Evolutionary conservation across 1,140 invertebrate genomes (phyloP).

Genomic region (Batillaria attramentaria): DNA sequence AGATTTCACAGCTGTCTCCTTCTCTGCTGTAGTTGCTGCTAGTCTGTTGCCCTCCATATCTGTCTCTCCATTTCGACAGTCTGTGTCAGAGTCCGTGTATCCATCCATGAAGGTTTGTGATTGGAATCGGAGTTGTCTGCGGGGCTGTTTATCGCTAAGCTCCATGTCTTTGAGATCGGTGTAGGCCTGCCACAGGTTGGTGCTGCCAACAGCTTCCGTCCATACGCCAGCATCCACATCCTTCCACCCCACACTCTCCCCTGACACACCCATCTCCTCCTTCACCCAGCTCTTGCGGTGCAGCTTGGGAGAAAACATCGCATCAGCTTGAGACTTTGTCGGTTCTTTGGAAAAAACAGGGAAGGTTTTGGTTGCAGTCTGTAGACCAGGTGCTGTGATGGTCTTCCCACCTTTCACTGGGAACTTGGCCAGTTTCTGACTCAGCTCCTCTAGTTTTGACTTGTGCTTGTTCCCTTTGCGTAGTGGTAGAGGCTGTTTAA

Average conservation of each 20-base stretch:
- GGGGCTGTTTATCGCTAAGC: not conserved
- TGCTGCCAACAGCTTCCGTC: constrained; percentile 10
- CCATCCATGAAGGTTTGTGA: not conserved
- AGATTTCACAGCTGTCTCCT: too few species aligned
- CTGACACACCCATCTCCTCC: not conserved
- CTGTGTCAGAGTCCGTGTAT: constrained; percentile 3
- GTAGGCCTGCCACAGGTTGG: constrained; percentile 27
- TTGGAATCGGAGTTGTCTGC: not conserved
- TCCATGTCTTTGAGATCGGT: constrained; percentile 7
- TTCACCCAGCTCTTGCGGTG: not conserved
- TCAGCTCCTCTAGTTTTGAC: too few species aligned
- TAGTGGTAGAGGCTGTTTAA: constrained; percentile 8
- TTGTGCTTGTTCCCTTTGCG: too few species aligned
- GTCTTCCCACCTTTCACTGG: too few species aligned
- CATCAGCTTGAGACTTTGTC: too few species aligned
- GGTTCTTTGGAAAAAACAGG: too few species aligned
- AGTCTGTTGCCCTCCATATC: too few species aligned
- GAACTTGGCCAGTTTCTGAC: too few species aligned
- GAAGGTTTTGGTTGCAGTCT: too few species aligned
- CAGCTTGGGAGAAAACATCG: constrained; percentile 9
- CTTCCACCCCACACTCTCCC: constrained; percentile 11
- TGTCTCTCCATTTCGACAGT: too few species aligned
- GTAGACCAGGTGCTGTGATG: too few species aligned
- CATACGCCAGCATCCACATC: constrained; percentile 17
- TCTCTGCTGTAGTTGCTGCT: too few species aligned